Evolutionary conservation across 2,113 vertebrate species (phyloP).

Genomic region (Rhadina sibilatrix): DNA sequence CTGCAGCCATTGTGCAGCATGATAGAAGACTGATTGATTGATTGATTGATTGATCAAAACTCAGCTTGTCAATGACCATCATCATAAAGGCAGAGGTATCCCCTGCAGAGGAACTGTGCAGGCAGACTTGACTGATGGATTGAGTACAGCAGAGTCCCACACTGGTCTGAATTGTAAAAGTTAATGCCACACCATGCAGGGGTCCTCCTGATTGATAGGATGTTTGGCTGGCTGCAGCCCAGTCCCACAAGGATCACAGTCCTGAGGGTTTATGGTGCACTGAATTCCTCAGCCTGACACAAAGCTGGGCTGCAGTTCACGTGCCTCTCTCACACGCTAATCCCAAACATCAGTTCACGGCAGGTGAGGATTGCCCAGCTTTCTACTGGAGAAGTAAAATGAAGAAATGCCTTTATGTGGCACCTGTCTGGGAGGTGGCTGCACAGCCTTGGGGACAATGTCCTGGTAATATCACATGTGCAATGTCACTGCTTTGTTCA

Average conservation of each 20-base stretch:
- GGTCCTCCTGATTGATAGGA: slow-evolving; percentile 19
- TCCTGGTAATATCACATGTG: background rate
- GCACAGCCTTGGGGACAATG: background rate
- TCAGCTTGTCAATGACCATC: slow-evolving; percentile 12
- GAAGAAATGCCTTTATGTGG: background rate
- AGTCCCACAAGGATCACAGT: background rate
- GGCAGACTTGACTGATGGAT: slow-evolving; percentile 15
- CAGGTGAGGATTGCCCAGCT: background rate
- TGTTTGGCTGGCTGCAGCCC: background rate
- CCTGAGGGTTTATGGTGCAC: background rate
- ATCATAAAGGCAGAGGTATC: background rate
- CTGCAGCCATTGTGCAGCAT: background rate
- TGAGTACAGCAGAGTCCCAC: background rate
- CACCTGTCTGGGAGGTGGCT: background rate
- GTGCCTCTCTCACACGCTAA: background rate
- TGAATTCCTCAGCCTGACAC: background rate
- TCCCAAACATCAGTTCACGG: background rate
- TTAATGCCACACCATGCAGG: background rate
- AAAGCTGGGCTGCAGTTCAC: background rate
- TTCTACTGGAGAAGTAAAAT: background rate
- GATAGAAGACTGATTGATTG: background rate
- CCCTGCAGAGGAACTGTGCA: background rate
- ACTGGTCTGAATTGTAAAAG: slow-evolving; percentile 4
- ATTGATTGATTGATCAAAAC: slow-evolving; percentile 21
- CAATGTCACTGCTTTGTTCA: background rate